A percentile compares a stretch with the other conserved stretches of the same genome.
Evolutionary conservation across 2,888 invertebrate genomes (phyloP).

Genomic region (Andrena camellia): DNA sequence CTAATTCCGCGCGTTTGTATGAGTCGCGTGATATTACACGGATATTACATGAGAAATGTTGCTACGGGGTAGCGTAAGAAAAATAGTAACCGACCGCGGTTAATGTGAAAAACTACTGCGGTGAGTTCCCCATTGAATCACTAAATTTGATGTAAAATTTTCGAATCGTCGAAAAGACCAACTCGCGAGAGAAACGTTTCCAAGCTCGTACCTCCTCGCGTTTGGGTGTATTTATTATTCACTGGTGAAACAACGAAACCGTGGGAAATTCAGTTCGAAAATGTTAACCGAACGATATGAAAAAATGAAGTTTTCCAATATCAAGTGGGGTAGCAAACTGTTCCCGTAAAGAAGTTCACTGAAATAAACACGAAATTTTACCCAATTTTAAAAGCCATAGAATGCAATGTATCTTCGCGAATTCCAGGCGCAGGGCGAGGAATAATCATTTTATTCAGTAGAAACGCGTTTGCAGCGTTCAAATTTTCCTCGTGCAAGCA

Average conservation of each 20-base stretch:
- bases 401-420: background rate
- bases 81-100: slow-evolving; percentile 27
- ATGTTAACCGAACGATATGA: background rate
- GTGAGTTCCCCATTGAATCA: slow-evolving; percentile 9
- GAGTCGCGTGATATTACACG: background rate
- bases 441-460: background rate
- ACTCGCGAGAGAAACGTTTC: slow-evolving; percentile 22
- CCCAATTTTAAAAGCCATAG: background rate
- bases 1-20: too few species aligned
- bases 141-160: slow-evolving; percentile 47
- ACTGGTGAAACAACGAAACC: slow-evolving; percentile 11
- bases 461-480: slow-evolving; percentile 4
- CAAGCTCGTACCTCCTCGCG: slow-evolving; percentile 16
- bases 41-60: background rate
- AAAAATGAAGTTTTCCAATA: background rate
- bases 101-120: slow-evolving; percentile 1
- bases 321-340: background rate
- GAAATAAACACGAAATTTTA: background rate
- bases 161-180: slow-evolving; percentile 24
- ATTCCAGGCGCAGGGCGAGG: background rate
- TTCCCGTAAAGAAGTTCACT: background rate
- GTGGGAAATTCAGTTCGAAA: background rate
- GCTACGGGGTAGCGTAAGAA: background rate
- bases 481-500: slow-evolving; percentile 48
- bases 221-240: slow-evolving; percentile 39